Base-by-base conservation (phyloP, 2,888 invertebrate genomes). In the Gymnosoma rotundatum region DNA sequence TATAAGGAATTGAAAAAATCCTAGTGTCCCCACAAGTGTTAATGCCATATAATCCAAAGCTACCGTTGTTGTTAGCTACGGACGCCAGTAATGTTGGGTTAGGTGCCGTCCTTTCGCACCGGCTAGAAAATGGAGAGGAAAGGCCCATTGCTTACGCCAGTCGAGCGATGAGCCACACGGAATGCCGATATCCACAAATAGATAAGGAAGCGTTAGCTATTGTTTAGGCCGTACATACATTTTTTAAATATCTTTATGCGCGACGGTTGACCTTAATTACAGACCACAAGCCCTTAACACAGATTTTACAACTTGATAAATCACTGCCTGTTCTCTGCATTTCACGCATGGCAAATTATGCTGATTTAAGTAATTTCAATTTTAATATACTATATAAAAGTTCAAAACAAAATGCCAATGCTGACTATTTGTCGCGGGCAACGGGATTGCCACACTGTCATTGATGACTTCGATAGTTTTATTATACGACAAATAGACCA, bases 331-430 rank as follows among this genome's bases (percentile, higher is more conserved):
- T 64, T 14, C 16, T 73, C 0, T 80, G 74, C 10, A 80, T 80
- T 12, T 67, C 60, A 7, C 48, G 74, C 0, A 69, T 81, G 74
- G 74, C 74, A 12, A 75, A 81, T 25, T 75, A 81, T 52, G 66
- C 67, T 0, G 67, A 80, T 42, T 79, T 79, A 2, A 50, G 20
- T 25, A 25, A 25, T 25, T 25, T 25, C 48, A 25, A 81, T 25
- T 81, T 81, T 50, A 36, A 61, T 14, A 21, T 80, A 9, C 6
- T 50, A 10, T 63, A 69, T 20, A 63, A 60, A 38, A 45, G 60
- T 2, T 60, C 61, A 14, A 74, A 74, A 16, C 21, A 67, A 14
- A 73, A 72, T 32, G 25, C 32, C 0, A 69, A 74, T 38, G 56
- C 63, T 9, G 56, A 81, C 14, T 81, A 56, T 32, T 58, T 63